Base-by-base conservation (phyloP, 1,140 invertebrate genomes). In the Lepidurus apus region DNA sequence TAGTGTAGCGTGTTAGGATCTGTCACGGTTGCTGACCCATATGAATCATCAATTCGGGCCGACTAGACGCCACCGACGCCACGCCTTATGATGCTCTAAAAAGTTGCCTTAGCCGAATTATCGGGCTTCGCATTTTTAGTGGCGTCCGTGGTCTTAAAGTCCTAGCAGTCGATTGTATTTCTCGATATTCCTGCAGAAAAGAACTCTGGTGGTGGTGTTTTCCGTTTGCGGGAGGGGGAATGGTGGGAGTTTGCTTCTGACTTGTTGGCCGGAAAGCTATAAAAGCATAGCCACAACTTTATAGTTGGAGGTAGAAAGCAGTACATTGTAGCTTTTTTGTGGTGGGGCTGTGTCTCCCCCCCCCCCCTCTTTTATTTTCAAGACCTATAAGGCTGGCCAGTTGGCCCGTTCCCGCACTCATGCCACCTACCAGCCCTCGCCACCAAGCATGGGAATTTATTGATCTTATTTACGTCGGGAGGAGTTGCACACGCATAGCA, bases 231-330 rank as follows among this genome's bases (percentile, higher is more conserved):
- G 53, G 53, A 65, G 21, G 53, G 5, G 17, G 8, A 65, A 13
- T 13, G 53, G n/a, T 13, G 53, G 53, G 53, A 21, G 53, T 21
- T 65, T 21, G 21, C 53, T 5, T 65, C 53, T 21, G 21, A 65
- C 53, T 65, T 65, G 17, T 65, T 9, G 53, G 53, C 53, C 53
- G 53, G 53, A 65, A 65, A 65, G 53, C 53, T 65, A 21, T 65
- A 65, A 65, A 65, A 65, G 34, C 53, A 17, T 65, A 65, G 53
- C 53, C 53, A 21, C 53, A 65, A 65, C 13, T 65, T 65, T 65
- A 65, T 65, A 65, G 53, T 65, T 65, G 8, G 8, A 13, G 13
- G 53, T 65, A 21, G 53, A 34, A 34, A 34, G 53, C 53, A 21
- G n/a, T 17, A 65, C 53, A 65, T 65, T 65, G 21, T 65, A 34